Evolutionary conservation across 2,113 vertebrate genomes (phyloP).

Genomic region (Asarcornis scutulata): DNA sequence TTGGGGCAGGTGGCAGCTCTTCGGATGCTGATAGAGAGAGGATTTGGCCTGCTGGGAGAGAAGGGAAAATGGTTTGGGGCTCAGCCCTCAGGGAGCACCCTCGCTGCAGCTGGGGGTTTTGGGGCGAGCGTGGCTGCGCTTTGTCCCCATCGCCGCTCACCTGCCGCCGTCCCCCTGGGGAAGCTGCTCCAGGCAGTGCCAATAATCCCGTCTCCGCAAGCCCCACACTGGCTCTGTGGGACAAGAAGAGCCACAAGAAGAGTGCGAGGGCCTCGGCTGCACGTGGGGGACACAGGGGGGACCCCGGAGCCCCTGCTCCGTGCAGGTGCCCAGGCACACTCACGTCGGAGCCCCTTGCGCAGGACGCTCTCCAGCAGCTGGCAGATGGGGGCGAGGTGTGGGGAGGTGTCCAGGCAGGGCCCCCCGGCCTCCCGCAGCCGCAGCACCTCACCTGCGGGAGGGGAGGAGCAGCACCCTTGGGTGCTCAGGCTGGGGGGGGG

Average conservation of each 20-base stretch:
- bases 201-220: slow-evolving; percentile 83
- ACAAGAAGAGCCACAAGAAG: neutral
- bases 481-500: neutral
- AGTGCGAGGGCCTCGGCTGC: accelerated
- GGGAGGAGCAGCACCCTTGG: neutral
- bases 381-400: slow-evolving; percentile 81
- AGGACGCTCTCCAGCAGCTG: slow-evolving; percentile 85
- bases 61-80: neutral
- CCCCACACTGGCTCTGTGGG: slow-evolving; percentile 81
- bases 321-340: slow-evolving; percentile 25
- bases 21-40: slow-evolving; percentile 72
- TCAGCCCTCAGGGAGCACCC: accelerated
- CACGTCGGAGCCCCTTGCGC: slow-evolving; percentile 85
- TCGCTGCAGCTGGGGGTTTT: neutral
- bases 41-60: slow-evolving; percentile 44
- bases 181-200: slow-evolving; percentile 86
- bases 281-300: too few species aligned
- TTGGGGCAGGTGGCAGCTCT: slow-evolving; percentile 74
- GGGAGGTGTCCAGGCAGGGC: slow-evolving; percentile 76
- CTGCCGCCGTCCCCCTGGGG: slow-evolving; percentile 70
- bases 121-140: neutral
- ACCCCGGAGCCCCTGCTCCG: neutral
- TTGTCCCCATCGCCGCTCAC: slow-evolving; percentile 38
- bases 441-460: slow-evolving; percentile 76
- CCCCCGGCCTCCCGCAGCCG: slow-evolving; percentile 70